Base-by-base conservation (phyloP, 2,797 vertebrate genomes). In the Nothura maculosa region DNA sequence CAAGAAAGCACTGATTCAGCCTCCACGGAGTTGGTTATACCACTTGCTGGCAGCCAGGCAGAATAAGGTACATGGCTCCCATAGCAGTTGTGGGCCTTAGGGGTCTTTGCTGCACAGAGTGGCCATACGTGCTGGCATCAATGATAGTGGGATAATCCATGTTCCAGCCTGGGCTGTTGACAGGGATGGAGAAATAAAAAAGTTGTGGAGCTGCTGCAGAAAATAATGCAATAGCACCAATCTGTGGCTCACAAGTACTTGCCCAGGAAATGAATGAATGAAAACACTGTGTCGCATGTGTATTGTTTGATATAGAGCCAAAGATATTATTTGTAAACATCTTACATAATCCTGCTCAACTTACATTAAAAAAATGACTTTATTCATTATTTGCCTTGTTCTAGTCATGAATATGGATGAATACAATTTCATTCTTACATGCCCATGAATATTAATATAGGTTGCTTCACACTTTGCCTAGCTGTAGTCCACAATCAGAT, bases 41-140 rank as follows among this genome's bases (percentile, higher is more conserved):
- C 17, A 3, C 27, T 48, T 64, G 28, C 50, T 52, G 48, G 25
- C 12, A 73, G 12, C 9, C 50, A 43, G 40, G 15, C 6, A 45
- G 43, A 20, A 42, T 0, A 9, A 43, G 18, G 28, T 18, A 34
- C 3, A 2, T 24, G n/a, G 42, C 7, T 14, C n/a, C 21, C 17
- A 24, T 3, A 57, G 1, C 36, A 50, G 36, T 12, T 5, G 5
- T 62, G n/a, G 47, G 40, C 20, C 38, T 75, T 30, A 52, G 32
- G 15, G 9, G 52, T 27, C 28, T 54, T 38, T 16, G 14, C 6
- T 10, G 38, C 7, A 47, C 3, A 38, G 10, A 22, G 10, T 45
- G 48, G 28, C 10, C 69, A 22, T 50, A 13, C 30, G 36, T 57
- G 12, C 9, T 43, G 13, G 13, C 13, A 24, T 21, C n/a, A 76